Evolutionary conservation across 2,113 vertebrate genomes (phyloP).

Genomic region (Myrmecophaga tridactyla): DNA sequence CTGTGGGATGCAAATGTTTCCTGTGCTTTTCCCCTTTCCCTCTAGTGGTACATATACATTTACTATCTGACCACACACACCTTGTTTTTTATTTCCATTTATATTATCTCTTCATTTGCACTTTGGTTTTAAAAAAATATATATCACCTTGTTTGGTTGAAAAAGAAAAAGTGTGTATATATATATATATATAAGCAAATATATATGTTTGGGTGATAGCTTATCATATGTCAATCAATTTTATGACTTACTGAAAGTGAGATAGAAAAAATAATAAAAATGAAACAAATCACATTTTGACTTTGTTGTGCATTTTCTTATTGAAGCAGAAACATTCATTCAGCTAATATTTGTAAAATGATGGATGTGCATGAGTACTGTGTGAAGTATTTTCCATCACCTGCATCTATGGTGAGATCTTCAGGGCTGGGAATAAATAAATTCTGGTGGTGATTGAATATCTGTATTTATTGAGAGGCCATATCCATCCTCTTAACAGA

Average conservation of each 20-base stretch:
- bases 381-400: neutral
- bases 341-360: neutral
- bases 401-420: neutral
- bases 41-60: neutral
- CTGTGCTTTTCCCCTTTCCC: neutral
- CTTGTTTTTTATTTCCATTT: neutral
- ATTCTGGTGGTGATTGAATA: neutral
- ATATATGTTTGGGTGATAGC: neutral
- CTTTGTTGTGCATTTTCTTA: constrained; percentile 49
- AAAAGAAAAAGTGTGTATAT: constrained; percentile 71
- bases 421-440: neutral
- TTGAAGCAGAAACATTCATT: neutral
- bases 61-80: neutral
- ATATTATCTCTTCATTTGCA: constrained; percentile 55
- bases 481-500: neutral
- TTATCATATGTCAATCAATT: constrained; percentile 59
- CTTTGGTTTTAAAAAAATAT: constrained; percentile 67
- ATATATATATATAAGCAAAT: constrained; percentile 68
- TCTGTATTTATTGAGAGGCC: neutral
- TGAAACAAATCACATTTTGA: constrained; percentile 43
- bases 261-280: constrained; percentile 80
- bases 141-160: constrained; percentile 40
- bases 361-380: neutral
- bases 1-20: neutral
- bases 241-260: constrained; percentile 74